phyloP scores from a whole-genome alignment of 2,888 invertebrate genomes.

The Cosmia pyralina region DNA sequence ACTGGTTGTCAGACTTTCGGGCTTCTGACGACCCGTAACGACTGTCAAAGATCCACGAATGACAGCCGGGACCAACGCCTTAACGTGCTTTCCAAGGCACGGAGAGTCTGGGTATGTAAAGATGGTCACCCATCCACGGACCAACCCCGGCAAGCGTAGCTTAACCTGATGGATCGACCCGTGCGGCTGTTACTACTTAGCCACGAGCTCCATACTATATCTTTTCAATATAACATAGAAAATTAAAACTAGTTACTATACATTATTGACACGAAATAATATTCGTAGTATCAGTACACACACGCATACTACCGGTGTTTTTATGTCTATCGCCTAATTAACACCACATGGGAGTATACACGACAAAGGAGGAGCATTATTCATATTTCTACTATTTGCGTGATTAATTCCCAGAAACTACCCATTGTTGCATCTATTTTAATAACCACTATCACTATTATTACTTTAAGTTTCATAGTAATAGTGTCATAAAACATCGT shows the following conservation, averaged over 20 bases:
- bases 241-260: background rate
- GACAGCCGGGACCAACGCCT: no score
- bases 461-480: constrained; percentile 2
- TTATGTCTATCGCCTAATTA: constrained; percentile 79
- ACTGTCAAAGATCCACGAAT: no score
- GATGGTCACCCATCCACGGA: no score
- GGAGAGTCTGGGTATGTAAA: no score
- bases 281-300: constrained; percentile 61
- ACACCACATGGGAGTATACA: constrained; percentile 82
- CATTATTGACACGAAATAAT: constrained; percentile 3
- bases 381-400: constrained; percentile 73
- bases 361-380: constrained; percentile 74
- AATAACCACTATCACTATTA: constrained; percentile 4
- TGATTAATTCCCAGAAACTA: constrained; percentile 55
- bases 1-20: no score
- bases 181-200: no score
- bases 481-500: constrained; percentile 2
- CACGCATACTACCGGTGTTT: constrained; percentile 67
- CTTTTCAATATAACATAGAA: background rate
- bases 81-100: no score
- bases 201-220: no score
- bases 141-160: no score
- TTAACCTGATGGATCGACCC: no score
- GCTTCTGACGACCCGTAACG: no score
- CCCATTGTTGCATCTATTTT: constrained; percentile 30